phyloP scores from a whole-genome alignment of 2,113 vertebrate genomes.

The Myotis lucifugus region DNA sequence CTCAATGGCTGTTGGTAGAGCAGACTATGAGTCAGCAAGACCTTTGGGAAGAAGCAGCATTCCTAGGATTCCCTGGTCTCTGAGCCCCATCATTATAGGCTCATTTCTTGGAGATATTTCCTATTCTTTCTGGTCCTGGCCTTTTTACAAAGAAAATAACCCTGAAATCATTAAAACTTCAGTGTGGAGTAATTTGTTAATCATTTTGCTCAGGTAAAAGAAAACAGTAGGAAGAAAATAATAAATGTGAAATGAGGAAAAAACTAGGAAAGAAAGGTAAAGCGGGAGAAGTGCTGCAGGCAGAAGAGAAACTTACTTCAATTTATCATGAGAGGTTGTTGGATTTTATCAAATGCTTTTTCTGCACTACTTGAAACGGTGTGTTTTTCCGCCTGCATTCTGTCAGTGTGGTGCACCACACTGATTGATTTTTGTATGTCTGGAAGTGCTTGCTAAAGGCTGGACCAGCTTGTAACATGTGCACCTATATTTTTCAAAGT shows the following conservation, averaged over 20 bases:
- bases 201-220: not conserved
- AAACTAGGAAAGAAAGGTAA: not conserved
- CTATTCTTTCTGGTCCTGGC: not conserved
- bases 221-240: not conserved
- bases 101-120: not conserved
- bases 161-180: not conserved
- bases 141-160: not conserved
- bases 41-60: not conserved
- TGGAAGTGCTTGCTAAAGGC: not conserved
- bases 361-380: not conserved
- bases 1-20: not conserved
- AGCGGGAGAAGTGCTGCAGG: not conserved
- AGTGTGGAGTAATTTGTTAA: not conserved
- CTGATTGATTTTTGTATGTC: not conserved
- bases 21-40: not conserved
- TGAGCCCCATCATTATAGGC: not conserved
- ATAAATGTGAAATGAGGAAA: not conserved
- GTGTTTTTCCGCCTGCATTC: rapidly evolving
- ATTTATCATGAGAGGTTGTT: not conserved
- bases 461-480: not conserved
- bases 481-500: not conserved
- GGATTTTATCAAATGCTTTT: not conserved
- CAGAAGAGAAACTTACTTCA: not conserved
- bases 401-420: not conserved
- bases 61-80: not conserved